Conservation (phyloP, 1,140 invertebrate species). For the Apis laboriosa region DNA sequence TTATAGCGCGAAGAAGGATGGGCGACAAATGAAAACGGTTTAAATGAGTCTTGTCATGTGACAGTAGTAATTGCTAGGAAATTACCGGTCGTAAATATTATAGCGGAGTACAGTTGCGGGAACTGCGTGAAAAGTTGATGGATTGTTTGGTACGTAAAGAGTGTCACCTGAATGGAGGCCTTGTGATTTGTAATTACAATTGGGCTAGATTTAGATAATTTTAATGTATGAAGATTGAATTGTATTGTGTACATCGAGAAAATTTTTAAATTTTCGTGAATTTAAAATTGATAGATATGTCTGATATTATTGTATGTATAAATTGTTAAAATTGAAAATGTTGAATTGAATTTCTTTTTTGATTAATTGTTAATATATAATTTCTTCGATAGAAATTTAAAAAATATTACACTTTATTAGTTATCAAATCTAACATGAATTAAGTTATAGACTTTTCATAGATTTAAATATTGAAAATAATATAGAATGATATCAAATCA, state of each 20-base stretch:
- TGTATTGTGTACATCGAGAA: too few species aligned
- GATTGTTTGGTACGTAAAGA: not conserved
- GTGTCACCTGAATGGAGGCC: not conserved
- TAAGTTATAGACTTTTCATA: too few species aligned
- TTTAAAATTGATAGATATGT: too few species aligned
- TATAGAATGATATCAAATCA: not conserved
- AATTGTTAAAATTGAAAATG: too few species aligned
- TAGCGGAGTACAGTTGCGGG: not conserved
- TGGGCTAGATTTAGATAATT: not conserved
- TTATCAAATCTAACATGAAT: too few species aligned
- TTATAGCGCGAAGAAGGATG: not conserved
- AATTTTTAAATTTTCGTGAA: too few species aligned
- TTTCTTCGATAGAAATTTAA: too few species aligned
- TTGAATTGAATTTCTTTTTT: too few species aligned
- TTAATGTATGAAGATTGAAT: not conserved
- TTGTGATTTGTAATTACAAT: not conserved
- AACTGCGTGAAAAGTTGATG: not conserved
- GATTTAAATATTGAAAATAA: too few species aligned
- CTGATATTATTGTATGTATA: too few species aligned
- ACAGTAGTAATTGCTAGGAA: constrained; percentile 26
- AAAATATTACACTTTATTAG: too few species aligned
- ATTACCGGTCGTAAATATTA: constrained; percentile 19
- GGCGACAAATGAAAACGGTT: not conserved
- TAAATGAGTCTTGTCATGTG: not conserved
- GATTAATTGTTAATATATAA: too few species aligned